phyloP scores from a whole-genome alignment of 2,888 invertebrate species.

The Thysanoteuthis rhombus region DNA sequence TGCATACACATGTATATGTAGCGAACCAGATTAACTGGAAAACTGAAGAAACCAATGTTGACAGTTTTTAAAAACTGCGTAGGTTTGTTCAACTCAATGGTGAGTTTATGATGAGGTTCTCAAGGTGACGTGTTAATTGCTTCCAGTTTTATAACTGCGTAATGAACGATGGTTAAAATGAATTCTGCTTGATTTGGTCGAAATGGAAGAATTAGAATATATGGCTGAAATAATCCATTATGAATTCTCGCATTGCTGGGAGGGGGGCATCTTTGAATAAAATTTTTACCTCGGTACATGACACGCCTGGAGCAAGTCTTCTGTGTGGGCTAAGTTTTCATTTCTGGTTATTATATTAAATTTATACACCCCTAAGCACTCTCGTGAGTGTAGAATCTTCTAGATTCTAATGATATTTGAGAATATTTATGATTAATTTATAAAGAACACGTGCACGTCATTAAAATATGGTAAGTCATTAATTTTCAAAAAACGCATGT shows the following conservation, averaged over 20 bases:
- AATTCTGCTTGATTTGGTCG: not conserved
- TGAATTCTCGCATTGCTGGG: too few species aligned
- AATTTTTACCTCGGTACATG: not conserved
- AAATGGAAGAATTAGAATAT: not conserved
- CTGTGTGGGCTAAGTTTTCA: not conserved
- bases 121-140: too few species aligned
- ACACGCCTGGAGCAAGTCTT: not conserved
- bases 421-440: not conserved
- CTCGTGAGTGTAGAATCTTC: not conserved
- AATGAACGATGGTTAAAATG: not conserved
- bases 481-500: too few species aligned
- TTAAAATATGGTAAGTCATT: not conserved
- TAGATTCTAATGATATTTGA: not conserved
- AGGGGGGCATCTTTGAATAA: not conserved
- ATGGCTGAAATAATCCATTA: not conserved
- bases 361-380: not conserved
- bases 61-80: too few species aligned
- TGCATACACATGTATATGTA: too few species aligned
- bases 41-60: too few species aligned
- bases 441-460: not conserved
- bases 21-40: too few species aligned
- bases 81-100: too few species aligned
- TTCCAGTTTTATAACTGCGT: too few species aligned
- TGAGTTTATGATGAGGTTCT: too few species aligned
- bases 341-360: not conserved